These are phyloP conservation scores for Toxotes jaculatrix DNA, from an alignment of 2,113 vertebrate genomes.

Conservation along the genomic window DNA sequence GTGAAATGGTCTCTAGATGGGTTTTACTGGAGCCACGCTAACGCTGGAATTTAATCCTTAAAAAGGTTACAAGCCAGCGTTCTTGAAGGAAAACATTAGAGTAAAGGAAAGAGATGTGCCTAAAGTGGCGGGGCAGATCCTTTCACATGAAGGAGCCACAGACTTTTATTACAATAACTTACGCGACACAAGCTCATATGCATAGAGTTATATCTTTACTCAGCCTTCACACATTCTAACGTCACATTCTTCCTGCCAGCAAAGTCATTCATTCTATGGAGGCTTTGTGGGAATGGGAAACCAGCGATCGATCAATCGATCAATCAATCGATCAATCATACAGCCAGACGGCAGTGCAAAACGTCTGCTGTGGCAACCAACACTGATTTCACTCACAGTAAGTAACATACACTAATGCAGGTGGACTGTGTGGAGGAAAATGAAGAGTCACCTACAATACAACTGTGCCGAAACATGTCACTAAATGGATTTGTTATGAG, in stretches of 20 bases:
- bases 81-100: not conserved
- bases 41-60: too few relatives aligned
- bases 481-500: conserved; percentile 34
- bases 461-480: conserved; percentile 29
- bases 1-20: conserved; percentile 27
- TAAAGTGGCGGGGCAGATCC: conserved; percentile 11
- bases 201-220: conserved; percentile 77
- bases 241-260: conserved; percentile 47
- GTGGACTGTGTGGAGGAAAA: conserved; percentile 21
- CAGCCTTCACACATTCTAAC: conserved; percentile 36
- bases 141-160: conserved; percentile 32
- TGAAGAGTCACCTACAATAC: conserved; percentile 36
- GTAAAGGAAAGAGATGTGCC: not conserved
- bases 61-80: conserved; percentile 6
- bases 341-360: conserved; percentile 2
- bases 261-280: not conserved
- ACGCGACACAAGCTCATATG: conserved; percentile 62
- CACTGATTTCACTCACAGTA: conserved; percentile 17
- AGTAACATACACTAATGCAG: conserved; percentile 32
- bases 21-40: conserved; percentile 26
- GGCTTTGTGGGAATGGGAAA: conserved; percentile 18
- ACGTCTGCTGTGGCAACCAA: not conserved
- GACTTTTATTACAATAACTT: conserved; percentile 43
- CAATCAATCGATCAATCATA: too few relatives aligned
- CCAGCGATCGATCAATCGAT: conserved; percentile 25